Evolutionary conservation across 2,888 invertebrate species (phyloP).

Genomic region (Helleia helle): DNA sequence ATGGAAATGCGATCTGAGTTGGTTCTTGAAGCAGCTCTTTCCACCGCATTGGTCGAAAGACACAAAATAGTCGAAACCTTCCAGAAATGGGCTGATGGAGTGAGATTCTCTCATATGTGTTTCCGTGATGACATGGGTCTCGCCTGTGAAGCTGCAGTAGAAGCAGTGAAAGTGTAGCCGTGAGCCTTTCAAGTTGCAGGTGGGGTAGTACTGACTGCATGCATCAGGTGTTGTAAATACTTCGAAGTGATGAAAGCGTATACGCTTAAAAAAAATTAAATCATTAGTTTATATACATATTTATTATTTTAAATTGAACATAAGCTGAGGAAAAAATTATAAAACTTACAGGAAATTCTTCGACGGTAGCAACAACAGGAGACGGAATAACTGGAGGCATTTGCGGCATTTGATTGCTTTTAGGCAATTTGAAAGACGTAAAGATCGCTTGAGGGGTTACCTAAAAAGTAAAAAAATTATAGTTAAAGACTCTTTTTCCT

Average conservation of each 20-base stretch:
- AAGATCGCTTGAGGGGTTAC: conserved; percentile 92
- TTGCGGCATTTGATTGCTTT: conserved; percentile 67
- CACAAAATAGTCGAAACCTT: conserved; percentile 88
- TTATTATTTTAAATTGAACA: too few species aligned
- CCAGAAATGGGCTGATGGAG: conserved; percentile 84
- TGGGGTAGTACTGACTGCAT: conserved; percentile 79
- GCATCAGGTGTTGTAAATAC: conserved; percentile 73
- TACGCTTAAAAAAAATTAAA: conserved; percentile 44
- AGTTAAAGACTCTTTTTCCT: too few species aligned
- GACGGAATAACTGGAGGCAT: conserved; percentile 51
- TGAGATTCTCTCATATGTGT: conserved; percentile 91
- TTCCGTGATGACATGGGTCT: conserved; percentile 83
- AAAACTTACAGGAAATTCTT: conserved; percentile 63
- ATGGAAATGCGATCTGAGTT: conserved; percentile 61
- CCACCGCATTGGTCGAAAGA: conserved; percentile 65
- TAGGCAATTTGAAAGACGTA: conserved; percentile 93
- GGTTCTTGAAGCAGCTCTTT: conserved; percentile 65
- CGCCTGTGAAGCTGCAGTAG: conserved; percentile 89
- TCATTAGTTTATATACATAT: too few species aligned
- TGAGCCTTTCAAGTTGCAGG: conserved; percentile 79
- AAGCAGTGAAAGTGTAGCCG: conserved; percentile 90
- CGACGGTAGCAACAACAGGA: conserved; percentile 54
- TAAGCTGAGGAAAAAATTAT: background rate
- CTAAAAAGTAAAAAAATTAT: conserved; percentile 32
- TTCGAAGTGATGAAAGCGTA: conserved; percentile 77